Conservation (phyloP, 2,113 vertebrate species). For the Ictalurus punctatus region DNA sequence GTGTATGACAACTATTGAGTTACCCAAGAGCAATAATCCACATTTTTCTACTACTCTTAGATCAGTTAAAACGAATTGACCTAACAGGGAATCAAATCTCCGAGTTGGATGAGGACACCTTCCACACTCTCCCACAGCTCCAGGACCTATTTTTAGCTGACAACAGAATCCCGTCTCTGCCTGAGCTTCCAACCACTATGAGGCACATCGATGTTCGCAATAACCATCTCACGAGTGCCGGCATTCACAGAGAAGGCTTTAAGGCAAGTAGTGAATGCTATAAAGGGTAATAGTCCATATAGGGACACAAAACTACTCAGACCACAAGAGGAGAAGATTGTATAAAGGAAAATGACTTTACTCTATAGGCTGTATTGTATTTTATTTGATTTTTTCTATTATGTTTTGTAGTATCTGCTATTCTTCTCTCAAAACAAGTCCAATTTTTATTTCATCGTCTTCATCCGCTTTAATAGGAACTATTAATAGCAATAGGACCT, state of each 20-base stretch:
- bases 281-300: not conserved
- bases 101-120: constrained; percentile 63
- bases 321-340: not conserved
- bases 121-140: constrained; percentile 70
- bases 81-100: constrained; percentile 78
- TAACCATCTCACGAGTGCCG: constrained; percentile 73
- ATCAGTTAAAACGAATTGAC: constrained; percentile 76
- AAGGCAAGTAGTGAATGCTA: constrained; percentile 58
- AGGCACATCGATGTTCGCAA: constrained; percentile 68
- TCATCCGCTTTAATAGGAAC: not conserved
- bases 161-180: constrained; percentile 73
- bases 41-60: constrained; percentile 60
- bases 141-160: constrained; percentile 75
- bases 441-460: not conserved
- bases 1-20: not conserved
- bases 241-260: constrained; percentile 70
- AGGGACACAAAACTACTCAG: not conserved
- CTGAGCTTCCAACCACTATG: constrained; percentile 70
- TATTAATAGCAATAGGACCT: not conserved
- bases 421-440: not conserved
- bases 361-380: not conserved
- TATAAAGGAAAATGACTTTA: not conserved
- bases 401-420: not conserved
- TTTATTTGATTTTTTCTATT: not conserved
- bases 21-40: not conserved